Evolutionary conservation across 1,140 invertebrate genomes (phyloP), one percentile per base, ranked within the genome.

Genomic region (Drosophila kanapiae): DNA sequence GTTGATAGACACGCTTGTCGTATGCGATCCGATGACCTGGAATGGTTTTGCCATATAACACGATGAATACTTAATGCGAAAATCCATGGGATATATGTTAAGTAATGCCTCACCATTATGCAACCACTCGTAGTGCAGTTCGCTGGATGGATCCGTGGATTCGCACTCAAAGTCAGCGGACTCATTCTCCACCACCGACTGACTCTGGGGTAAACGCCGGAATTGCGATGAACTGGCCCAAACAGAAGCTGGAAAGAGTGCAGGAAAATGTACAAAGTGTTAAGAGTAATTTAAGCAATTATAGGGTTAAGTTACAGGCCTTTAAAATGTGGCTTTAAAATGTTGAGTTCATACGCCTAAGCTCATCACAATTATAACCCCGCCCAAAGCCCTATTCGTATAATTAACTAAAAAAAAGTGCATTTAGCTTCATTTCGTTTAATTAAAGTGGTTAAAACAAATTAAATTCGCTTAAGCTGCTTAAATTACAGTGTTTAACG

Each of bases 121-220:
- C 71, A 88, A 71, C 91, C 91, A 92, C 27, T 92, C 79, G 69
- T 92, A 92, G 35, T 82, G 90, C 58, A 90, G 72, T 56, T 90
- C 78, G 31, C 47, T 75, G 47, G 48, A 61, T n/a, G 54, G 68
- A 51, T 82, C 85, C n/a, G 80, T 85, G 10, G 91, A 84, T 45
- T 78, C 77, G 71, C 91, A 92, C 40, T 68, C 69, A 51, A 92
- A 92, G 35, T 82, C 70, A 29, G 70, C 82, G 38, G 84, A 58
- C 56, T 92, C 91, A 33, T 81, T 87, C 70, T 92, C 91, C 60
- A 91, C 68, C 48, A 92, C 63, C 7, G 87, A 78, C 67, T 91
- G 90, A 53, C 82, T 90, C 64, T 91, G 79, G 8, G 91, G 91
- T 54, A 91, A 35, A 29, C 76, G 81, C 16, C 74, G 72, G 64